These are phyloP conservation scores for Lycopodina hypogea DNA, from an alignment of 37 sponge, comb jelly and placozoan genomes.

Conservation along the genomic window DNA sequence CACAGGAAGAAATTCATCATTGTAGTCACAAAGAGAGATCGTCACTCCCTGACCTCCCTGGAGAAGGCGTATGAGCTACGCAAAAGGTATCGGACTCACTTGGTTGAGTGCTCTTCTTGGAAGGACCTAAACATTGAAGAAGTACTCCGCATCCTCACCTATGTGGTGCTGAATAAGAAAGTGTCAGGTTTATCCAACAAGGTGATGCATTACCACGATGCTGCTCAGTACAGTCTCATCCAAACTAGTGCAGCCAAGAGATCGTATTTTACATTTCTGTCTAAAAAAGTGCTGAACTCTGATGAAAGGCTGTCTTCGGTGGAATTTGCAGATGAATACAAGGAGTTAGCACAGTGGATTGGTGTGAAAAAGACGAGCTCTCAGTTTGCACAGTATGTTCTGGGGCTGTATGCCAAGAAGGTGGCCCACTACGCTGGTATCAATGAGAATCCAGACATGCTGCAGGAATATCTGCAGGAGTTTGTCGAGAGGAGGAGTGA, in stretches of 20 bases:
- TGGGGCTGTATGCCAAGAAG: conserved; percentile 32
- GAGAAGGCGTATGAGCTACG: conserved; percentile 16
- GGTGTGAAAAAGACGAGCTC: conserved; percentile 37
- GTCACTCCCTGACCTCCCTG: not conserved
- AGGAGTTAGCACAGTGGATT: conserved; percentile 5
- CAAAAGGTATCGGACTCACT: conserved; percentile 14
- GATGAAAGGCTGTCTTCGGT: conserved; percentile 30
- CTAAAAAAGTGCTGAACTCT: conserved; percentile 15
- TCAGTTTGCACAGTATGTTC: conserved; percentile 33
- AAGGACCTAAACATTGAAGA: conserved; percentile 34
- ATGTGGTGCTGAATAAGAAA: conserved; percentile 15
- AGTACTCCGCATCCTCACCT: conserved; percentile 25
- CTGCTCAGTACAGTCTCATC: not conserved
- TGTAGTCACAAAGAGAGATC: conserved; percentile 61
- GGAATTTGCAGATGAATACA: conserved; percentile 29
- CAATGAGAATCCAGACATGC: conserved; percentile 26
- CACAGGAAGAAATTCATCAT: conserved; percentile 39
- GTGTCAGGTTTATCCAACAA: not conserved
- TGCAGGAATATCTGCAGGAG: conserved; percentile 54
- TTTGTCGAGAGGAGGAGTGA: conserved; percentile 26
- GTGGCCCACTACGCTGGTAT: conserved; percentile 17
- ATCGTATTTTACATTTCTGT: conserved; percentile 12
- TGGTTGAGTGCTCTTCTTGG: conserved; percentile 48
- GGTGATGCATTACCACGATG: conserved; percentile 1
- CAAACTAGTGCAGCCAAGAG: not conserved